A percentile compares a stretch with the other conserved stretches of the same genome.
These are phyloP conservation scores for Rotaria magnacalcarata DNA, from an alignment of 2,888 invertebrate genomes.

Conservation along the genomic window DNA sequence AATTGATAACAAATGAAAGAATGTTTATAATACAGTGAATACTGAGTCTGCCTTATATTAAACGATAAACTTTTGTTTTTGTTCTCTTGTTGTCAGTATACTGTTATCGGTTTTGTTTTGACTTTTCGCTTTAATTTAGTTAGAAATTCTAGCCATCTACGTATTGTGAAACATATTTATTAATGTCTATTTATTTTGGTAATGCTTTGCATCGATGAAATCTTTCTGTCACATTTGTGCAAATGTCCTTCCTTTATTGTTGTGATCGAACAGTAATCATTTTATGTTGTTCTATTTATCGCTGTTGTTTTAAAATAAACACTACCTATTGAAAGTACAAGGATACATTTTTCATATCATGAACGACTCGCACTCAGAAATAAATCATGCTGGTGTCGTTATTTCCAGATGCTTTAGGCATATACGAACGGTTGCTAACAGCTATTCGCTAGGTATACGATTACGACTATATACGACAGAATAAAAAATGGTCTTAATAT, in stretches of 20 bases:
- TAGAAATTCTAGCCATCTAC: not conserved
- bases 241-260: not conserved
- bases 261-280: not conserved
- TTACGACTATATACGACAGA: no score
- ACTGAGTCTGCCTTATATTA: not conserved
- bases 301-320: not conserved
- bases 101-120: not conserved
- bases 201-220: not conserved
- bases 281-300: not conserved
- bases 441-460: no score
- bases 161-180: not conserved
- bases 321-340: not conserved
- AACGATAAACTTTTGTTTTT: not conserved
- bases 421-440: no score
- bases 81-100: not conserved
- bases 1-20: conserved; percentile 75
- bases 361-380: no score
- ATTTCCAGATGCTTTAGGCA: no score
- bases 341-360: no score
- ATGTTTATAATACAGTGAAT: not conserved
- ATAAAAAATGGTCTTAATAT: no score
- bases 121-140: not conserved
- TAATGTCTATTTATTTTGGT: not conserved
- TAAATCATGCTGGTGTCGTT: no score
- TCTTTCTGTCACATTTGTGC: not conserved